Evolutionary conservation across 1,140 invertebrate genomes (phyloP), one percentile per base, ranked within the genome.

Genomic region (Drosophila lacertosa): DNA sequence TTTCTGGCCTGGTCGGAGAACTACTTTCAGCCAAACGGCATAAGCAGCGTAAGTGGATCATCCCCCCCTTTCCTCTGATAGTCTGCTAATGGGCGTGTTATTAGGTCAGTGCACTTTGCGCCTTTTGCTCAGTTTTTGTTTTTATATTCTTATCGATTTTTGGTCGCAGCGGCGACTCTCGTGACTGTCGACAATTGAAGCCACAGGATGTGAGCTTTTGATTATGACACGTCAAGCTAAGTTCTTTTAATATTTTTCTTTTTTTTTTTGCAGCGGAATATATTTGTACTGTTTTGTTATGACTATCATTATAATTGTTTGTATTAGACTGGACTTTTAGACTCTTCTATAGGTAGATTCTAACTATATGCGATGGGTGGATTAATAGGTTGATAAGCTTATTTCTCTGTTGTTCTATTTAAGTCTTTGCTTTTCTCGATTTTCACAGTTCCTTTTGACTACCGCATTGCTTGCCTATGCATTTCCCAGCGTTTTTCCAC

Each of bases 21-120:
- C 48, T 72, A 77, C 62, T 83, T 91, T 53, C 78, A 89, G 57
- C 91, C 90, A 51, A 90, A 90, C 70, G 91, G 89, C 45, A 77
- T 90, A 13, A 81, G 60, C 48, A 91, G 89, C 47, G 91, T 91
- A 83, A 89, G 89, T 90, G 54, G 22, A 58, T 48, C 26, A 51
- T 57, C 13, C 20, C 35, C 32, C 10, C 15, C 13, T 7, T 26
- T 33, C 32, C 50, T 20, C 40, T 33, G 32, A 45, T 42, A 53
- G 57, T 47, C 24, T 33, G 40, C 37, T 15, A 58, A 58, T 58
- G 54, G 40, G 33, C 63, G 55, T 44, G 50, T 74, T 86, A 82
- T 48, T 86, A 65, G 82, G 82, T 86, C 82, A 86, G 62, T 86
- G 82, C 82, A 86, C 82, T 88, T 20, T 70, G 57, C 63, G 40